phyloP scores from a whole-genome alignment of 2,888 invertebrate species.

The Dicroscelio sp. region DNA sequence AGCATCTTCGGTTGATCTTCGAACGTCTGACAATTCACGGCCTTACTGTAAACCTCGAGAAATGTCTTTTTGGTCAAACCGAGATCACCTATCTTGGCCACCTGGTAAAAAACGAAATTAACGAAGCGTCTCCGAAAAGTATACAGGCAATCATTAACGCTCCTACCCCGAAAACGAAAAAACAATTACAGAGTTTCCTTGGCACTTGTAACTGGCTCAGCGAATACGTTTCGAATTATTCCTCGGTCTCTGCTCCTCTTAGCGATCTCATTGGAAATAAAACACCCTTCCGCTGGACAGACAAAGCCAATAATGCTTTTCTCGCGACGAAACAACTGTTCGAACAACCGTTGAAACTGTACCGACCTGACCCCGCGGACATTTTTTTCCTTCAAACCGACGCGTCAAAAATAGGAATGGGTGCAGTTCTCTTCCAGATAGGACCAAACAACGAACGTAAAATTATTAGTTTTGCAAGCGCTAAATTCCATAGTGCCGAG shows the following conservation, averaged over 20 bases:
- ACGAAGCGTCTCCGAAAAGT: background rate
- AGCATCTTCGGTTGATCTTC: constrained; percentile 76
- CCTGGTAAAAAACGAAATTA: background rate
- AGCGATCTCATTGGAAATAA: background rate
- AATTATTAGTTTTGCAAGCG: background rate
- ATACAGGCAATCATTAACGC: background rate
- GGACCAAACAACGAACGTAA: background rate
- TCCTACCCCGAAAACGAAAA: background rate
- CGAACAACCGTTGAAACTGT: background rate
- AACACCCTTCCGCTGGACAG: background rate
- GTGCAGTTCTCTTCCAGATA: background rate
- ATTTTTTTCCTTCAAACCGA: background rate
- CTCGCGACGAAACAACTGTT: background rate
- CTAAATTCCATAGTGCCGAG: background rate
- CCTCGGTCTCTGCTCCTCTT: background rate
- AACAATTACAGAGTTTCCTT: background rate
- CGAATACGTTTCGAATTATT: background rate
- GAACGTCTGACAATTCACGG: constrained; percentile 68
- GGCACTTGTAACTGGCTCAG: background rate
- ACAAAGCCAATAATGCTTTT: background rate
- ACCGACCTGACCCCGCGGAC: background rate
- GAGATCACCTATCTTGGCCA: background rate
- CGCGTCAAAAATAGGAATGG: background rate
- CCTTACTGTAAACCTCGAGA: background rate
- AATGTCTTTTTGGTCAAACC: constrained; percentile 25